Percentiles rank a stretch among this genome's conserved stretches.
Conservation (phyloP, 2,113 vertebrate genomes). For the Nannospalax galili region DNA sequence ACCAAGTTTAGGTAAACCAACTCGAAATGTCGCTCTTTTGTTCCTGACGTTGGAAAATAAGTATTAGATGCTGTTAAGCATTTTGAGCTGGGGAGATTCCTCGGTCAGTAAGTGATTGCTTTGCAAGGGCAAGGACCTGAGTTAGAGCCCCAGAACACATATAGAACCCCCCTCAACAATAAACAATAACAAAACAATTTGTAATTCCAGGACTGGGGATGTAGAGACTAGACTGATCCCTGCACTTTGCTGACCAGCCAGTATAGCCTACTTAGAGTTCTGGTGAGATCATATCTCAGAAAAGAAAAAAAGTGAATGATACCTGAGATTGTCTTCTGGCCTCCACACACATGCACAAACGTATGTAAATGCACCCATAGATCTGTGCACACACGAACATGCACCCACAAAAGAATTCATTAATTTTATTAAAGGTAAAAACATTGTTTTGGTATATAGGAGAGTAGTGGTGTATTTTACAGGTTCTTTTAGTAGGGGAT, state of each 20-base stretch:
- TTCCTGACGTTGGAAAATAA: neutral
- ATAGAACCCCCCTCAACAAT: too few relatives aligned
- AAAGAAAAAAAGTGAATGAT: neutral
- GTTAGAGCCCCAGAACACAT: neutral
- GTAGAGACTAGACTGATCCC: neutral
- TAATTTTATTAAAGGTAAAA: constrained; percentile 29
- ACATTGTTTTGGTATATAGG: neutral
- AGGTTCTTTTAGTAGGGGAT: neutral
- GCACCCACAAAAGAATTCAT: neutral
- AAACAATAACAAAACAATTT: neutral
- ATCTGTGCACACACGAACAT: too few relatives aligned
- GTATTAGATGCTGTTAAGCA: neutral
- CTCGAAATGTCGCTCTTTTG: neutral
- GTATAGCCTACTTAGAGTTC: neutral
- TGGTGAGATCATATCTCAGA: neutral
- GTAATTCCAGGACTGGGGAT: too few relatives aligned
- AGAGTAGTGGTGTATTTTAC: neutral
- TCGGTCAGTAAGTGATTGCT: neutral
- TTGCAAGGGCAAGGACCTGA: neutral
- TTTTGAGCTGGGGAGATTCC: neutral
- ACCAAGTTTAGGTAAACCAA: neutral
- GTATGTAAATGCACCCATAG: neutral
- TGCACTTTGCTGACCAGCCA: neutral
- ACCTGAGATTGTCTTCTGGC: neutral
- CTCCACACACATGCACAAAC: neutral